phyloP scores from a whole-genome alignment of 2,888 invertebrate genomes.

The Cerastis leucographa region DNA sequence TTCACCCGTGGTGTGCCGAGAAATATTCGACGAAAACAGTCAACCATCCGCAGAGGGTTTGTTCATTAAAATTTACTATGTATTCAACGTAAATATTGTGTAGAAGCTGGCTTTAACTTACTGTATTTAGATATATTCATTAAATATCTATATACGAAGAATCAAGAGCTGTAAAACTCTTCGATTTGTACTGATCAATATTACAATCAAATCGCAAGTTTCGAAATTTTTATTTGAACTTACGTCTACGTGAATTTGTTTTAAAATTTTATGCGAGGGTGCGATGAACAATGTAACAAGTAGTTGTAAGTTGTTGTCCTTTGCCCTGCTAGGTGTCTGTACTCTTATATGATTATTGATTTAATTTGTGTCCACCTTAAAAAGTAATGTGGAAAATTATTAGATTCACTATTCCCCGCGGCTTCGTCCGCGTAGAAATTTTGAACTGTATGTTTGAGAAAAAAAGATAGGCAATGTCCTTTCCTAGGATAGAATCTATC shows the following conservation, averaged over 20 bases:
- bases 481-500: too few relatives aligned
- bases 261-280: not conserved
- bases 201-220: not conserved
- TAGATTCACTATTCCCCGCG: not conserved
- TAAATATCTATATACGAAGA: too few relatives aligned
- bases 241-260: not conserved
- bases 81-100: conserved; percentile 38
- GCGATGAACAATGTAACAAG: not conserved
- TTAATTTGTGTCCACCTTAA: not conserved
- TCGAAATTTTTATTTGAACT: not conserved
- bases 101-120: not conserved
- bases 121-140: not conserved
- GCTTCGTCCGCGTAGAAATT: too few relatives aligned
- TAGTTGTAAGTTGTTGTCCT: not conserved
- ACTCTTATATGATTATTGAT: conserved; percentile 22
- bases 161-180: not conserved
- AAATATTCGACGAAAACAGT: conserved; percentile 96
- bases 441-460: too few relatives aligned
- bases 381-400: not conserved
- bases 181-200: conserved; percentile 21
- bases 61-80: conserved; percentile 69
- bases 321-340: not conserved
- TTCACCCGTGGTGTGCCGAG: conserved; percentile 93
- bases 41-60: conserved; percentile 95
- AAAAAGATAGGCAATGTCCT: too few relatives aligned